phyloP scores from a whole-genome alignment of 2,797 vertebrate species.

The Fringilla coelebs region DNA sequence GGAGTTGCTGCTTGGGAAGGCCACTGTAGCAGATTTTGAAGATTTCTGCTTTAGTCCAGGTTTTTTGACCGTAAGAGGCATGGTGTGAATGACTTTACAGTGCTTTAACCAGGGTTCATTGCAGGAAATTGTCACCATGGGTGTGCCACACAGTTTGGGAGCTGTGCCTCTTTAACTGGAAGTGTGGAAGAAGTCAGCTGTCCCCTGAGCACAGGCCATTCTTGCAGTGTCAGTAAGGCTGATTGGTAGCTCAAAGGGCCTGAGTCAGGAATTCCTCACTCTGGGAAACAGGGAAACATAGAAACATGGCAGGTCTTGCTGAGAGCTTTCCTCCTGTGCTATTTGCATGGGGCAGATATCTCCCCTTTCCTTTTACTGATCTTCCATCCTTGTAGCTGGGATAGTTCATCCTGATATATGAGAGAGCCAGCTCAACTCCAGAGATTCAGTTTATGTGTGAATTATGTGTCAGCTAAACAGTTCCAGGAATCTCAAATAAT shows the following conservation, averaged over 20 bases:
- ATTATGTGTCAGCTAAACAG: background rate
- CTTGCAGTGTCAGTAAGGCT: no score
- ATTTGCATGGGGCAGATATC: background rate
- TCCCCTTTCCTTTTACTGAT: background rate
- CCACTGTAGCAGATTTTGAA: background rate
- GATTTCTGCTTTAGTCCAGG: background rate
- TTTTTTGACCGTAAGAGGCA: background rate
- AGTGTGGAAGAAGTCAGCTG: background rate
- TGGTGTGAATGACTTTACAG: background rate
- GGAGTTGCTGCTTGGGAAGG: background rate
- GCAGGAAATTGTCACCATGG: background rate
- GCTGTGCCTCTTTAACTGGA: background rate
- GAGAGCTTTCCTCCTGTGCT: background rate
- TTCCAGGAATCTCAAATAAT: background rate
- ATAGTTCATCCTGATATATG: background rate
- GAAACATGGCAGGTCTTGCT: background rate
- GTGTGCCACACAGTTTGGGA: background rate
- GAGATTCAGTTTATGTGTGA: background rate
- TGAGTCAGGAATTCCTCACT: background rate
- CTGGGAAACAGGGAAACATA: fast-evolving
- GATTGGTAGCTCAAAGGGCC: background rate
- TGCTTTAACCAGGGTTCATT: background rate
- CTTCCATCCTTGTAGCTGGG: background rate
- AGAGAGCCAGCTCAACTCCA: background rate
- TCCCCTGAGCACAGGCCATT: background rate